Evolutionary conservation across 37 sponge, comb jelly and placozoan species (phyloP).

Genomic region (Oscarella lobularis): DNA sequence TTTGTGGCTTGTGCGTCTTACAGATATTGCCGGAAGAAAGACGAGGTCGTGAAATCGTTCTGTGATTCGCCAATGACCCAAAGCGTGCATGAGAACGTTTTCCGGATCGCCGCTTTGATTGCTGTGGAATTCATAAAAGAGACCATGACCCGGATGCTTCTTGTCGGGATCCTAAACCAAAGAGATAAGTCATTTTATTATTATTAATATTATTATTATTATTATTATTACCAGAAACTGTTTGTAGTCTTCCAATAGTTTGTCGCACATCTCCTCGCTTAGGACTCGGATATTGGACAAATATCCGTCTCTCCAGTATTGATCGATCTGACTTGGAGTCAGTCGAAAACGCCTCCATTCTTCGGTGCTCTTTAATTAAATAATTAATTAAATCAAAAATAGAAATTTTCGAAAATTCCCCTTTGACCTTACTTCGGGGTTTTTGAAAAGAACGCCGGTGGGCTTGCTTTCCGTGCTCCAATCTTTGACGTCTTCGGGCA

Average conservation of each 20-base stretch:
- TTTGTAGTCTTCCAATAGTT: conserved; percentile 32
- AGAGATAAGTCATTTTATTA: too few species aligned
- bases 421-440: background rate
- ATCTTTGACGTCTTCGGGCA: background rate
- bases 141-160: conserved; percentile 38
- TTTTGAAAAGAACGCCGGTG: background rate
- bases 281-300: conserved; percentile 37
- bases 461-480: background rate
- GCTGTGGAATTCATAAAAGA: conserved; percentile 57
- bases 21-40: conserved; percentile 44
- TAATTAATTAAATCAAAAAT: too few species aligned
- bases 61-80: conserved; percentile 60
- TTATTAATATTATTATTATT: too few species aligned
- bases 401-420: background rate
- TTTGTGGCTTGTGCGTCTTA: conserved; percentile 6
- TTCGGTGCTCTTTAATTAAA: conserved; percentile 3
- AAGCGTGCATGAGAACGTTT: conserved; percentile 46
- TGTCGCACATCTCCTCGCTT: conserved; percentile 31
- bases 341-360: conserved; percentile 24
- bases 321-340: conserved; percentile 27
- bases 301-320: conserved; percentile 38
- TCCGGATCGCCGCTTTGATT: conserved; percentile 43
- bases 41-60: conserved; percentile 46
- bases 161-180: conserved; percentile 19
- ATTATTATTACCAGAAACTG: conserved; percentile 31